These are phyloP conservation scores for Neosilurus mollespiculum DNA, from an alignment of 2,797 vertebrate genomes.

Conservation along the genomic window DNA sequence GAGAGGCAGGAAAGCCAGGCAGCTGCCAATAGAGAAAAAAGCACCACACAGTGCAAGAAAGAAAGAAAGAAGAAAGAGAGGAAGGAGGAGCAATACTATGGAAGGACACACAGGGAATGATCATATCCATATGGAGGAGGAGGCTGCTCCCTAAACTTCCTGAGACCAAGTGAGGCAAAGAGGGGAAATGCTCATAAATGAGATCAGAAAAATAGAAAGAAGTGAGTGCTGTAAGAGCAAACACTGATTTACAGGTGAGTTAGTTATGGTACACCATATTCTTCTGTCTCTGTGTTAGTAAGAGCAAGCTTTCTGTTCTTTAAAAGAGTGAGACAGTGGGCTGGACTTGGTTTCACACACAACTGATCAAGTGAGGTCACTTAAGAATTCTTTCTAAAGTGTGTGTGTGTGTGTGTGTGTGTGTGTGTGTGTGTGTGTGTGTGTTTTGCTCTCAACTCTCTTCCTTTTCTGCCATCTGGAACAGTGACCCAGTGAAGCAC, in stretches of 20 bases:
- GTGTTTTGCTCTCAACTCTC: constrained; percentile 15
- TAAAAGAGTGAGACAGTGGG: constrained; percentile 29
- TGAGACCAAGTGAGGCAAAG: constrained; percentile 32
- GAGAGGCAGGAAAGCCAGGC: constrained; percentile 65
- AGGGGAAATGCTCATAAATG: constrained; percentile 42
- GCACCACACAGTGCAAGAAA: constrained; percentile 17
- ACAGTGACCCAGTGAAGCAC: constrained; percentile 70
- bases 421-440: no score
- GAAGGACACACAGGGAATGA: constrained; percentile 70
- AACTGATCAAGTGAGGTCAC: constrained; percentile 70
- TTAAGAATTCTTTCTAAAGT: constrained; percentile 70
- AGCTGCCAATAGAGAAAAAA: constrained; percentile 61
- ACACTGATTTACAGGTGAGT: constrained; percentile 30
- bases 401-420: constrained; percentile 37
- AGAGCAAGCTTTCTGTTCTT: background rate
- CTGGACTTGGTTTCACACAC: constrained; percentile 57
- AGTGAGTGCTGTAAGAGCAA: background rate
- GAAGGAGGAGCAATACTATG: constrained; percentile 58
- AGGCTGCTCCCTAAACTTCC: constrained; percentile 54
- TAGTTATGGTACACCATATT: constrained; percentile 45
- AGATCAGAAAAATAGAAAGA: constrained; percentile 50
- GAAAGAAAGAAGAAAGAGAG: constrained; percentile 37
- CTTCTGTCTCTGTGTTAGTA: constrained; percentile 45
- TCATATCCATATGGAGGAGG: constrained; percentile 79
- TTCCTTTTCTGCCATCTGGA: constrained; percentile 66